Percentiles rank a stretch among this genome's conserved stretches.
Evolutionary conservation across 2,888 invertebrate genomes (phyloP).

Genomic region (Heteromurus nitidus): DNA sequence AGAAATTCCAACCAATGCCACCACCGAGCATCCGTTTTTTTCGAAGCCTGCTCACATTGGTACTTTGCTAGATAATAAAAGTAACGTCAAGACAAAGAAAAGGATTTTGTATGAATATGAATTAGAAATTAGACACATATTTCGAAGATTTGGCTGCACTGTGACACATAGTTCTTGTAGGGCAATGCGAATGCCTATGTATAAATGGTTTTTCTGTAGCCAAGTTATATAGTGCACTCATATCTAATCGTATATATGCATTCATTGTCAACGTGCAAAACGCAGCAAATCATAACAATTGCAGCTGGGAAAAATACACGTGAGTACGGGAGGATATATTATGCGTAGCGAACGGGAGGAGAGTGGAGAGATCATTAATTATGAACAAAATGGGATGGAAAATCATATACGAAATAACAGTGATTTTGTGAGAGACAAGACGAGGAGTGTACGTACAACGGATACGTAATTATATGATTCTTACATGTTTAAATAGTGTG

Average conservation of each 20-base stretch:
- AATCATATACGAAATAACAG: slow-evolving; percentile 12
- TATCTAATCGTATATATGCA: no score
- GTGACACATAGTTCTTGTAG: not conserved
- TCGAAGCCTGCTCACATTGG: no score
- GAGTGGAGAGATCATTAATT: slow-evolving; percentile 6
- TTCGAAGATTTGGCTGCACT: slow-evolving; percentile 2
- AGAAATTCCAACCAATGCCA: no score
- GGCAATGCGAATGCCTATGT: no score
- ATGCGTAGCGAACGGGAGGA: not conserved
- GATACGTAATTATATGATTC: no score
- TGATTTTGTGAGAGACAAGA: not conserved
- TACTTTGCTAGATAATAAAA: slow-evolving; percentile 13
- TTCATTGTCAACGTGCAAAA: no score
- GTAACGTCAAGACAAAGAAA: not conserved
- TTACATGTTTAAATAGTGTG: no score
- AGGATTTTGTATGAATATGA: slow-evolving; percentile 1
- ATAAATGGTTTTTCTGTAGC: no score
- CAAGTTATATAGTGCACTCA: no score
- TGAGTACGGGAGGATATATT: not conserved
- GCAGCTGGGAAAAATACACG: slow-evolving; percentile 6
- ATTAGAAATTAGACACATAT: slow-evolving; percentile 19
- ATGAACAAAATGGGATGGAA: slow-evolving; percentile 10
- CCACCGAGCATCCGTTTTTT: no score
- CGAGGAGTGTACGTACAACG: no score
- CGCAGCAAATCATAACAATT: not conserved